Evolutionary conservation across 2,113 vertebrate genomes (phyloP), one percentile per base, ranked within the genome.

Genomic region (Corydoras sp.): DNA sequence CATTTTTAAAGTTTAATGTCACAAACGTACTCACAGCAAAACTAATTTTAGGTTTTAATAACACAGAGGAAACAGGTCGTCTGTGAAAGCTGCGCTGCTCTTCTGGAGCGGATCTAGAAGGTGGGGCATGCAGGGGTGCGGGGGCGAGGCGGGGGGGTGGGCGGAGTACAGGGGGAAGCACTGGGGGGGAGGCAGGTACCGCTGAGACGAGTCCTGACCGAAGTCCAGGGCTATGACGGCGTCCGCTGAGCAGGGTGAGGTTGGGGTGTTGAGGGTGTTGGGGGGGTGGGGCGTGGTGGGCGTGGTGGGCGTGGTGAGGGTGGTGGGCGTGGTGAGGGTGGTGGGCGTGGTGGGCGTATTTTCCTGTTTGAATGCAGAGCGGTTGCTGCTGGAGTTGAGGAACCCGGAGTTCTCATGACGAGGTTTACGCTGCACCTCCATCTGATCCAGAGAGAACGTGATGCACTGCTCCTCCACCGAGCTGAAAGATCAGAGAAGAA

Each of bases 401-500:
- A 67, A 18, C 43, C 75, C 60, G 14, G 12, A 60, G n/a, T 92
- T 78, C 61, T 75, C 79, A 77, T 87, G 89, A 60, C 80, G 87
- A 0, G 94, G 92, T 83, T 95, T 95, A 85, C 96, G 95, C 35
- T 94, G 85, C 0, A 91, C 89, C 83, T 98, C 93, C 0, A 93
- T 99, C 88, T 99, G 97, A 88, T 98, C 93, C 92, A 98, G 82
- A 78, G 97, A 99, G 84, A 98, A 92, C n/a, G 98, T 87, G 71
- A 89, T 81, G 0, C 93, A 89, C 4, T 93, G 93, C 86, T 97
- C 92, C 88, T 99, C 94, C 2, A 99, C 88, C 81, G 95, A 93
- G 75, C 97, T 99, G 83, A 53, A 0, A 78, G 76, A 72, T 5
- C 60, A 35, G 1, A 55, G 32, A 24, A 62, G 59, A 43, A 30